phyloP scores from a whole-genome alignment of 2,888 invertebrate species.

The Blastobasis adustella region DNA sequence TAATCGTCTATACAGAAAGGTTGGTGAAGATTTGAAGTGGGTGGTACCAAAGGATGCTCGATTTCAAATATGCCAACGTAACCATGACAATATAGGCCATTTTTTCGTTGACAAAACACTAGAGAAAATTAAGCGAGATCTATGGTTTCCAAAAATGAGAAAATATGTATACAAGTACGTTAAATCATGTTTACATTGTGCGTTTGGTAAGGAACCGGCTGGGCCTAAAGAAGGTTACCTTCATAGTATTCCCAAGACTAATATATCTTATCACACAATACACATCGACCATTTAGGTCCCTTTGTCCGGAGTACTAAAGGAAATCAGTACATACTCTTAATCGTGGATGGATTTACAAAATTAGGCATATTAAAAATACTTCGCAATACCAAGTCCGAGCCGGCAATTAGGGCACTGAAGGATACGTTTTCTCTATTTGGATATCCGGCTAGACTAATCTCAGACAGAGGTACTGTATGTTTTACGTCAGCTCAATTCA shows the following conservation, averaged over 20 bases:
- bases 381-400: too few relatives aligned
- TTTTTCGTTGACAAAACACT: background rate
- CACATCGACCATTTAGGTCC: too few relatives aligned
- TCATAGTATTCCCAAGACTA: too few relatives aligned
- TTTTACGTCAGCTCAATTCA: conserved; percentile 7
- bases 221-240: too few relatives aligned
- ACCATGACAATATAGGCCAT: conserved; percentile 1
- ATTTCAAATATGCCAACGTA: too few relatives aligned
- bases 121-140: background rate
- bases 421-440: conserved; percentile 8
- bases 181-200: background rate
- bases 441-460: conserved; percentile 9
- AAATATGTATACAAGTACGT: background rate
- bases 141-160: background rate
- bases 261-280: too few relatives aligned
- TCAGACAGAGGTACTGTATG: conserved; percentile 8
- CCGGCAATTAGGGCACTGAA: too few relatives aligned
- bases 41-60: background rate
- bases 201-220: background rate
- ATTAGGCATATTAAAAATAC: too few relatives aligned
- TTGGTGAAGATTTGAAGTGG: background rate
- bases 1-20: too few relatives aligned
- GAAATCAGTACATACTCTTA: too few relatives aligned
- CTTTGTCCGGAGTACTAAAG: too few relatives aligned
- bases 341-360: too few relatives aligned